Conservation (phyloP, 2,888 invertebrate species). For the Eupsilia transversa region DNA sequence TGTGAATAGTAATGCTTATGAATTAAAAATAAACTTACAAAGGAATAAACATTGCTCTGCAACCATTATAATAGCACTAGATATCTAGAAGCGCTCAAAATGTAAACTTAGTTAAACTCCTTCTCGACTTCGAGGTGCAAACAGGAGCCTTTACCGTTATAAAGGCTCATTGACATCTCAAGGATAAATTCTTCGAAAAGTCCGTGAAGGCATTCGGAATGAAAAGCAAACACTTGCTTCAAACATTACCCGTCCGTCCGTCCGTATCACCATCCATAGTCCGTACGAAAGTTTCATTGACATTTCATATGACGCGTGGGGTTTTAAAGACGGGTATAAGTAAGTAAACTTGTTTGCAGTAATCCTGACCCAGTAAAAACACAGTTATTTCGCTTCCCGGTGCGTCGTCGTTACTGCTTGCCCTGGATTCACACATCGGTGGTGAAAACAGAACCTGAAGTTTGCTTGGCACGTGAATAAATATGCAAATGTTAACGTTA, state of each 20-base stretch:
- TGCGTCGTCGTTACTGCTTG: constrained; percentile 29
- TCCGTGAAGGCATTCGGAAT: constrained; percentile 15
- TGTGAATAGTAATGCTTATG: neutral
- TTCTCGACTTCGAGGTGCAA: constrained; percentile 6
- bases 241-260: constrained; percentile 11
- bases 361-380: constrained; percentile 61
- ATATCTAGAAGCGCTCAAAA: neutral
- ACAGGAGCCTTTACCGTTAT: no score
- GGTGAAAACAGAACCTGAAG: constrained; percentile 33
- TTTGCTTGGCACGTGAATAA: constrained; percentile 30
- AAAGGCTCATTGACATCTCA: neutral
- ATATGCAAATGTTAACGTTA: constrained; percentile 25
- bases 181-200: constrained; percentile 30
- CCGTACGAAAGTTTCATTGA: constrained; percentile 36
- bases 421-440: constrained; percentile 36
- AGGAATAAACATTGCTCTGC: neutral
- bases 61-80: neutral
- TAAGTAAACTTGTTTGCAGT: constrained; percentile 63
- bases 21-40: neutral
- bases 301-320: constrained; percentile 32
- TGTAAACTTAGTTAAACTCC: neutral
- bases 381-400: constrained; percentile 58
- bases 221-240: constrained; percentile 41
- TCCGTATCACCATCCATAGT: neutral
- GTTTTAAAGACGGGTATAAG: constrained; percentile 21